Conservation (phyloP, 2,797 vertebrate genomes). For the Sciaenops ocellatus region DNA sequence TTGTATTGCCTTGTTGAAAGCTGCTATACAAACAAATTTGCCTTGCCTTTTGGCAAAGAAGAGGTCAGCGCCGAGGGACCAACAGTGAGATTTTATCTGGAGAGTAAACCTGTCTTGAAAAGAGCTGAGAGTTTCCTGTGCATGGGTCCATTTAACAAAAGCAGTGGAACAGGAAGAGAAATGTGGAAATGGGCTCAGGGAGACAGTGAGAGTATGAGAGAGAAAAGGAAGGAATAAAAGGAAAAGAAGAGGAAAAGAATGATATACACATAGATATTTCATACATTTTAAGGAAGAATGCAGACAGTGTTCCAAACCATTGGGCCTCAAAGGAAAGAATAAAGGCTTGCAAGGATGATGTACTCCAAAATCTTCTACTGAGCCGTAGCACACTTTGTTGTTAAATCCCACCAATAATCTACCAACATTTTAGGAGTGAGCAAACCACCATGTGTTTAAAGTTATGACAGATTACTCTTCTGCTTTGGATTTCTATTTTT, state of each 20-base stretch:
- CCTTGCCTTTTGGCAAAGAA: conserved; percentile 46
- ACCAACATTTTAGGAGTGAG: not conserved
- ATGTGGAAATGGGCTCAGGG: conserved; percentile 31
- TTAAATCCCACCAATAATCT: conserved; percentile 6
- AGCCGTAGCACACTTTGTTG: conserved; percentile 17
- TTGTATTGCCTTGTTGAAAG: not conserved
- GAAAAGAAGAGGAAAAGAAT: not conserved
- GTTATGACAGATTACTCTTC: not conserved
- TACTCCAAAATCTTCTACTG: conserved; percentile 3
- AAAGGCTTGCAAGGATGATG: not conserved
- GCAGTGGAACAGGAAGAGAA: conserved; percentile 36
- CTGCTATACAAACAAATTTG: not conserved
- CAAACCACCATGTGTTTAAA: not conserved
- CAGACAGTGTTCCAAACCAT: conserved; percentile 6
- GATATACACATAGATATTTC: conserved; percentile 26
- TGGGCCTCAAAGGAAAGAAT: conserved; percentile 1
- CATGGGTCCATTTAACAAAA: conserved; percentile 55
- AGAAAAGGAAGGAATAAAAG: conserved; percentile 14
- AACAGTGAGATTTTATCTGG: conserved; percentile 68
- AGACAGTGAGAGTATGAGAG: conserved; percentile 6
- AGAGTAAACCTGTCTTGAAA: conserved; percentile 62
- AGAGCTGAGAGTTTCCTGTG: conserved; percentile 62
- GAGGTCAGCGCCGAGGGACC: conserved; percentile 50
- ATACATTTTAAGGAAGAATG: conserved; percentile 2
- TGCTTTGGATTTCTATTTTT: not conserved